Percentiles rank a stretch among this genome's conserved stretches.
Evolutionary conservation across 1,140 invertebrate species (phyloP).

Genomic region (Zaprionus ghesquierei): DNA sequence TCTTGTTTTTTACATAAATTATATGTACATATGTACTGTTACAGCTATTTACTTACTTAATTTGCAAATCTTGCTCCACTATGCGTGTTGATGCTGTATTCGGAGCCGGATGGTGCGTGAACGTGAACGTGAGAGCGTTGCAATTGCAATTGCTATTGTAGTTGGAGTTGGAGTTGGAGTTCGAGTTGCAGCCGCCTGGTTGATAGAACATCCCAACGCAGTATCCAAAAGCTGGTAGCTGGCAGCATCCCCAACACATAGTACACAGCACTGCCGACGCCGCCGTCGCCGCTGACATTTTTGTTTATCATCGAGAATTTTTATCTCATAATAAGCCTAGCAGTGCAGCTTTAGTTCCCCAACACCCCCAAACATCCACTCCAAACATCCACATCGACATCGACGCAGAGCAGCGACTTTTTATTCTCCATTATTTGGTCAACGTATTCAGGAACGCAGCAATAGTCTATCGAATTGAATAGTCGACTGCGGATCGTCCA

Average conservation of each 20-base stretch:
- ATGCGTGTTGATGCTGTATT: not conserved
- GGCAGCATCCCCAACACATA: not conserved
- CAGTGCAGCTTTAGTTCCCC: constrained; percentile 33
- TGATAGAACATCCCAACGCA: not conserved
- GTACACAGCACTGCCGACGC: constrained; percentile 9
- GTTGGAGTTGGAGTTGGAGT: not conserved
- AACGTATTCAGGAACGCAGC: constrained; percentile 59
- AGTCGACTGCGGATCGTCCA: constrained; percentile 74
- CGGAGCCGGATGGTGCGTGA: not conserved
- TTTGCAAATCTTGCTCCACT: not conserved
- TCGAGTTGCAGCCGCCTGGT: not conserved
- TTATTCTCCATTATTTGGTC: constrained; percentile 73
- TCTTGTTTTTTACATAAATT: too few relatives aligned
- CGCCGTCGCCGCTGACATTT: constrained; percentile 41
- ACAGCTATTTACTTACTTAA: too few relatives aligned
- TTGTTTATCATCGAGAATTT: constrained; percentile 73
- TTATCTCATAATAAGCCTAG: constrained; percentile 81
- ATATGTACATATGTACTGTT: too few relatives aligned
- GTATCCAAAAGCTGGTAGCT: not conserved
- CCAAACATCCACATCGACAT: constrained; percentile 20
- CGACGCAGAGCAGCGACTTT: constrained; percentile 53
- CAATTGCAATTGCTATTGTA: not conserved
- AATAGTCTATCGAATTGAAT: constrained; percentile 77
- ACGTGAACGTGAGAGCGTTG: not conserved
- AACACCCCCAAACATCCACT: constrained; percentile 28